A percentile compares a stretch with the other conserved stretches of the same genome.
Evolutionary conservation across 2,113 vertebrate species (phyloP).

Genomic region (Trichomycterus rosablanca): DNA sequence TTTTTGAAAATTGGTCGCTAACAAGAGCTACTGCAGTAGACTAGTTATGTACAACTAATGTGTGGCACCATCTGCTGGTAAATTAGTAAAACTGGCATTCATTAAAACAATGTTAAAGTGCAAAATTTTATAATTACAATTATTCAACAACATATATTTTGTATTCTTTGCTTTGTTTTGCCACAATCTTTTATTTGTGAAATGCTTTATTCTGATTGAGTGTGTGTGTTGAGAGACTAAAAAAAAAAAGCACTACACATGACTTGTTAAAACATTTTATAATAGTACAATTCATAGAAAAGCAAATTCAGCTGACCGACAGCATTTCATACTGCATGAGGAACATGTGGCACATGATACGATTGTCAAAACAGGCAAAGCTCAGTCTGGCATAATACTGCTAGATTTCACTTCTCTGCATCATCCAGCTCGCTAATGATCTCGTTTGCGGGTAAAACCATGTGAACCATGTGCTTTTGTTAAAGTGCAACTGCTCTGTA

Average conservation of each 20-base stretch:
- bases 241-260: conserved; percentile 8
- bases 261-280: conserved; percentile 49
- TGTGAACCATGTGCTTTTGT: conserved; percentile 7
- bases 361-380: conserved; percentile 80
- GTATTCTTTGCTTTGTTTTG: too few species aligned
- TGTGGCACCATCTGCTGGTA: too few species aligned
- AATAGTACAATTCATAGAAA: conserved; percentile 62
- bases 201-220: too few species aligned
- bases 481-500: conserved; percentile 14
- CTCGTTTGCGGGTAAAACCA: background rate
- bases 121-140: too few species aligned
- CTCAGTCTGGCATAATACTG: conserved; percentile 73
- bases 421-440: conserved; percentile 1
- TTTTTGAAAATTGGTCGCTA: too few species aligned
- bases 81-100: too few species aligned
- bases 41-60: too few species aligned
- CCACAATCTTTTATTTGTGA: too few species aligned
- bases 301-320: conserved; percentile 52
- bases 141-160: too few species aligned
- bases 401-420: conserved; percentile 54
- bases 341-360: conserved; percentile 64
- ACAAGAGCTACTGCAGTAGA: too few species aligned
- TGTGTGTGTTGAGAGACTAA: too few species aligned
- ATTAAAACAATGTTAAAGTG: too few species aligned
- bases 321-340: conserved; percentile 62